A percentile compares a stretch with the other conserved stretches of the same genome.
phyloP scores from a whole-genome alignment of 2,797 vertebrate genomes.

The Labeo calbasu region DNA sequence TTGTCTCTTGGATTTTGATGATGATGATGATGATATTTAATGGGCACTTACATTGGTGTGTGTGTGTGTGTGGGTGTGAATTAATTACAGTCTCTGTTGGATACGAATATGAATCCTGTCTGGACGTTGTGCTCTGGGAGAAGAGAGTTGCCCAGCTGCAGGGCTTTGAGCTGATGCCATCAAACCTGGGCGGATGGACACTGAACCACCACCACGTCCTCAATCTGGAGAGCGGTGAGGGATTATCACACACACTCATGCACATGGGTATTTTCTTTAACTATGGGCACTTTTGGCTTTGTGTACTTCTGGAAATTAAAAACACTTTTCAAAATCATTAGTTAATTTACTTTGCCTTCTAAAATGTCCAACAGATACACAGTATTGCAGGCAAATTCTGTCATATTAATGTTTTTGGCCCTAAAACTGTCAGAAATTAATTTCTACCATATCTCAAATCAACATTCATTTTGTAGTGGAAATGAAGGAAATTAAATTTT shows the following conservation, averaged over 20 bases:
- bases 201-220: slow-evolving; percentile 89
- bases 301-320: neutral
- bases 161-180: slow-evolving; percentile 88
- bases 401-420: neutral
- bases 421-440: neutral
- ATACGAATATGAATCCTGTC: slow-evolving; percentile 87
- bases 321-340: slow-evolving; percentile 13
- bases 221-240: slow-evolving; percentile 83
- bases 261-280: neutral
- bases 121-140: slow-evolving; percentile 86
- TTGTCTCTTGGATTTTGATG: slow-evolving; percentile 1
- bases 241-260: slow-evolving; percentile 21
- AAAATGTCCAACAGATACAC: neutral
- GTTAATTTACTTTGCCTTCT: neutral
- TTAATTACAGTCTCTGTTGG: slow-evolving; percentile 83
- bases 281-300: neutral
- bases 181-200: slow-evolving; percentile 88
- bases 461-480: neutral
- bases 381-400: neutral
- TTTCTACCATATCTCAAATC: neutral
- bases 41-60: slow-evolving; percentile 31
- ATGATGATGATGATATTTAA: slow-evolving; percentile 10
- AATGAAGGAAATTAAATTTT: neutral
- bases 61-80: slow-evolving; percentile 40
- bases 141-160: slow-evolving; percentile 84